These are phyloP conservation scores for Sclerurus mexicanus DNA, from an alignment of 2,113 vertebrate genomes.

Conservation along the genomic window DNA sequence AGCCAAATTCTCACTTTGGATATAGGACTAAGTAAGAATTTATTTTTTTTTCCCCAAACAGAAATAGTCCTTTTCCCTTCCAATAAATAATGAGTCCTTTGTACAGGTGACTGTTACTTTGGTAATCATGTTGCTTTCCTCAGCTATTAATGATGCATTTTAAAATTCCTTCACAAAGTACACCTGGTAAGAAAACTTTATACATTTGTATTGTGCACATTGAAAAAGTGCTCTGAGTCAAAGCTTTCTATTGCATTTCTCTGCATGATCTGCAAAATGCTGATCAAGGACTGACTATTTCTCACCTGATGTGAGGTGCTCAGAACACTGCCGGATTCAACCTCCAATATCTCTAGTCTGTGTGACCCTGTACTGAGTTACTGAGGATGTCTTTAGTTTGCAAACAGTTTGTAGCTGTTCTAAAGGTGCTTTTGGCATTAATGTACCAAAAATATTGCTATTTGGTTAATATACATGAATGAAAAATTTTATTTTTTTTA, in stretches of 20 bases:
- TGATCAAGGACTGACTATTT: neutral
- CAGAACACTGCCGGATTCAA: neutral
- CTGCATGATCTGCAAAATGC: fast-evolving
- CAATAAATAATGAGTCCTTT: neutral
- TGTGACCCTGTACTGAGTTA: neutral
- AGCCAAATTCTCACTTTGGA: neutral
- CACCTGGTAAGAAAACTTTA: neutral
- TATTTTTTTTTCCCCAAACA: neutral
- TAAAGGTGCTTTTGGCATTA: neutral
- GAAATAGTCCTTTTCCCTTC: neutral
- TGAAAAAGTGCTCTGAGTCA: neutral
- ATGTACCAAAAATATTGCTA: neutral
- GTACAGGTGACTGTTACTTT: neutral
- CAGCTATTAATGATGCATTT: neutral
- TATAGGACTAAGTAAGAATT: neutral
- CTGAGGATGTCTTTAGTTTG: neutral
- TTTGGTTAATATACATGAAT: neutral
- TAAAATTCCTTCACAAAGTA: neutral
- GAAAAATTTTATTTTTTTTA: neutral
- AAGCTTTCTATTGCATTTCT: neutral
- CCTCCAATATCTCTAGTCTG: neutral
- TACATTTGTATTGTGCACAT: neutral
- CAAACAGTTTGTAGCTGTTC: neutral
- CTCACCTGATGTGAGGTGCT: neutral
- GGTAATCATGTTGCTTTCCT: neutral